Conservation (phyloP, 2,113 vertebrate genomes). For the Dasypus novemcinctus region DNA sequence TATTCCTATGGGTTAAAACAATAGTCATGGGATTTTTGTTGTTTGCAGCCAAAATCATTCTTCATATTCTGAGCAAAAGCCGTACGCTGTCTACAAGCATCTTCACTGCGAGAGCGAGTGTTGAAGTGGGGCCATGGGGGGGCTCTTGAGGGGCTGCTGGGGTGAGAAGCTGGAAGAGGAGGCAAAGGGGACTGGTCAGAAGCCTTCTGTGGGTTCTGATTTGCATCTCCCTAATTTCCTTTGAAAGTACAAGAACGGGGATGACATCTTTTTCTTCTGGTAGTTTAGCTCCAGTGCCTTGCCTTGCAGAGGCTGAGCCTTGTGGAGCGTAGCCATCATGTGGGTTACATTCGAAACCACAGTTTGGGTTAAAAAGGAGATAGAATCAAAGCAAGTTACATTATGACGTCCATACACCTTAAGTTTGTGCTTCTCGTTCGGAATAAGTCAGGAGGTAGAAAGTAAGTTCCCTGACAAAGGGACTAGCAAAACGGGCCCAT, state of each 20-base stretch:
- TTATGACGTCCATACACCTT: fast-evolving
- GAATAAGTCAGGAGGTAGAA: not conserved
- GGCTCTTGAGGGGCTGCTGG: too few relatives aligned
- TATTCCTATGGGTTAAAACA: not conserved
- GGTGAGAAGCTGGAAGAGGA: not conserved
- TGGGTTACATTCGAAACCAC: not conserved
- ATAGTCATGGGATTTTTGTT: not conserved
- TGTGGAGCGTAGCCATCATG: not conserved
- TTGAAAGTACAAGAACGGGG: not conserved
- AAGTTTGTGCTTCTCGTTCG: not conserved
- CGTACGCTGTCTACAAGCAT: fast-evolving
- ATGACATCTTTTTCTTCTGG: not conserved
- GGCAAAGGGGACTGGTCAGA: not conserved
- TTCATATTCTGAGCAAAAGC: not conserved
- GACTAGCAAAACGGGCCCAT: not conserved
- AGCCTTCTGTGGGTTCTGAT: not conserved
- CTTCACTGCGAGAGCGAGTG: not conserved
- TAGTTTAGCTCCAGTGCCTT: not conserved
- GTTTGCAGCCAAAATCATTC: not conserved
- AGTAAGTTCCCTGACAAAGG: not conserved
- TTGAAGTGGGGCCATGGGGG: fast-evolving
- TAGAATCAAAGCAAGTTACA: not conserved
- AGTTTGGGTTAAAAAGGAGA: not conserved
- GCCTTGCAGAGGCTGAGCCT: not conserved
- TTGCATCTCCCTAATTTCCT: not conserved